A percentile compares a stretch with the other conserved stretches of the same genome.
Evolutionary conservation across 1,140 invertebrate genomes (phyloP).

Genomic region (Agrilus planipennis): DNA sequence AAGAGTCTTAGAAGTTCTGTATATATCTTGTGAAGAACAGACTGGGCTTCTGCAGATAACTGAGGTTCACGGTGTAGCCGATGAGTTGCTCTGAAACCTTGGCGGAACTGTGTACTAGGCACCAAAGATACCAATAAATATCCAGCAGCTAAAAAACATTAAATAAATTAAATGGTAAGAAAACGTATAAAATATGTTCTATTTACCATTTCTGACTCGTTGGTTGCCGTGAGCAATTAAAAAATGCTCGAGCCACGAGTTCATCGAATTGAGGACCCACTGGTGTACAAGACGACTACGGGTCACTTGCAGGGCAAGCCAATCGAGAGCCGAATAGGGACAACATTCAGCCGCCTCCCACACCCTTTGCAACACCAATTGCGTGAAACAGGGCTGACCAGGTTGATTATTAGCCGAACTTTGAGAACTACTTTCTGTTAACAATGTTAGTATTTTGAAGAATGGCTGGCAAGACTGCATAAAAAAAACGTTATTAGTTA

Average conservation of each 20-base stretch:
- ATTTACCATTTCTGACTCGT: constrained; percentile 63
- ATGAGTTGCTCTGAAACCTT: constrained; percentile 62
- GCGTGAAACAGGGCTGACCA: constrained; percentile 78
- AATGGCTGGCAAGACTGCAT: constrained; percentile 67
- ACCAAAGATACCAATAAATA: constrained; percentile 78
- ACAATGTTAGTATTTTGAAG: constrained; percentile 74
- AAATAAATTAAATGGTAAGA: not conserved
- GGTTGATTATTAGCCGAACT: constrained; percentile 55
- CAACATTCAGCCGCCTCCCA: constrained; percentile 86
- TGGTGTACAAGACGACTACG: constrained; percentile 79
- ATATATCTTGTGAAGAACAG: constrained; percentile 75
- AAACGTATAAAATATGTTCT: not conserved
- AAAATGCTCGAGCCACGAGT: constrained; percentile 83
- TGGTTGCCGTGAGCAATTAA: constrained; percentile 75
- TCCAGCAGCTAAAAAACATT: constrained; percentile 54
- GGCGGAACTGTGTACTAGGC: constrained; percentile 75
- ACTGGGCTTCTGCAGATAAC: constrained; percentile 56
- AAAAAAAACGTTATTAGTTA: constrained; percentile 7
- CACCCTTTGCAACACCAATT: constrained; percentile 71
- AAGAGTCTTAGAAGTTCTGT: constrained; percentile 64
- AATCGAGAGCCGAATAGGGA: constrained; percentile 81
- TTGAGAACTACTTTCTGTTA: constrained; percentile 50
- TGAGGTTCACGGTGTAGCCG: constrained; percentile 35
- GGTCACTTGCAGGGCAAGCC: constrained; percentile 73
- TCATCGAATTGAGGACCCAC: constrained; percentile 77